These are phyloP conservation scores for Diplogasteroides magnus DNA, from an alignment of 1,140 invertebrate genomes.

Conservation along the genomic window DNA sequence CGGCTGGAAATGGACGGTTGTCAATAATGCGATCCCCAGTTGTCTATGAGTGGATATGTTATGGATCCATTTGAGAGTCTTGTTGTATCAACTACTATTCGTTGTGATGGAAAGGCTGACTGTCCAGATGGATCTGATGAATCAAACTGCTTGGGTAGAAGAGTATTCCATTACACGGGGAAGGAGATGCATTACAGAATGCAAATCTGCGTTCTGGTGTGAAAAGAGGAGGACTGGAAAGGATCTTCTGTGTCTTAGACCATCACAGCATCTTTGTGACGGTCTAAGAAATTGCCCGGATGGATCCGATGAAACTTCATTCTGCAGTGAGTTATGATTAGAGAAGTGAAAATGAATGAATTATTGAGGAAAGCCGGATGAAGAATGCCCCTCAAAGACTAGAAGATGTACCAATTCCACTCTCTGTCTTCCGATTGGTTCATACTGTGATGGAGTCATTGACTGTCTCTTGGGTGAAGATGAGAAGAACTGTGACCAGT, in stretches of 20 bases:
- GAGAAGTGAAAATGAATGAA: background rate
- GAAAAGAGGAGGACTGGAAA: background rate
- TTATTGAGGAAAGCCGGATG: conserved; percentile 10
- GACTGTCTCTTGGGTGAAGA: conserved; percentile 26
- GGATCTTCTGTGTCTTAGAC: conserved; percentile 10
- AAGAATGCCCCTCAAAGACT: conserved; percentile 4
- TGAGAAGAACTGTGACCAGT: conserved; percentile 20
- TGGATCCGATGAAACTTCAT: conserved; percentile 10
- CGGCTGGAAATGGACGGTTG: too few species aligned
- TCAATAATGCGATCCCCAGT: too few species aligned
- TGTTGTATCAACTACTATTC: conserved; percentile 9
- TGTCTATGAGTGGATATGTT: background rate
- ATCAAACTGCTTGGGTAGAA: conserved; percentile 15
- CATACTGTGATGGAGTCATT: conserved; percentile 19
- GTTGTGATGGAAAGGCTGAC: conserved; percentile 29
- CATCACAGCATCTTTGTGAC: conserved; percentile 13
- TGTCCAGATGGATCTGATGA: conserved; percentile 33
- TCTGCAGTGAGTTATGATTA: conserved; percentile 14
- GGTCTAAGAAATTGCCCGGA: conserved; percentile 19
- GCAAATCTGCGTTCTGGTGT: conserved; percentile 15
- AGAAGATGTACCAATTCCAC: background rate
- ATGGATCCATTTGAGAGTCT: background rate
- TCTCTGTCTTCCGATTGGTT: conserved; percentile 12
- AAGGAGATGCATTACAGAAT: background rate
- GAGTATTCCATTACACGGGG: too few species aligned